These are phyloP conservation scores for Hyles vespertilio DNA, from an alignment of 1,140 invertebrate species.

Conservation along the genomic window DNA sequence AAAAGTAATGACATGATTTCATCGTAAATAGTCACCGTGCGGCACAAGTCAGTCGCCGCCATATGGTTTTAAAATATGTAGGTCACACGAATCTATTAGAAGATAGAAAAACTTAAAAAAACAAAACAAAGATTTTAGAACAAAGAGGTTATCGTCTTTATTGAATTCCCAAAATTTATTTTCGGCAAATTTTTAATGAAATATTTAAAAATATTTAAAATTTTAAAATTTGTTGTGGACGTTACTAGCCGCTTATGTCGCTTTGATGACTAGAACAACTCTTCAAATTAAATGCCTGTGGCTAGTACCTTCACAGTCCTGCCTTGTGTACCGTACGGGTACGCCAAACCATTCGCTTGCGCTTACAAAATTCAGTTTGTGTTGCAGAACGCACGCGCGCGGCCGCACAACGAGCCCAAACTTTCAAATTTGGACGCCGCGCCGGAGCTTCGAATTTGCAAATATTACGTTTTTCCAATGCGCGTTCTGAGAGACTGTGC, in stretches of 20 bases:
- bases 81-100: conserved; percentile 17
- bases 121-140: conserved; percentile 1
- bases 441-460: conserved; percentile 8
- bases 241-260: conserved; percentile 5
- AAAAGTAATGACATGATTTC: too few species aligned
- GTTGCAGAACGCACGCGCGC: conserved; percentile 63
- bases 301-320: conserved; percentile 61
- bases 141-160: too few species aligned
- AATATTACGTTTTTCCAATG: conserved; percentile 3
- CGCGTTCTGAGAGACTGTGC: conserved; percentile 11
- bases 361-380: conserved; percentile 70
- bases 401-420: conserved; percentile 61
- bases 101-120: neutral
- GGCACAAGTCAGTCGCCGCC: conserved; percentile 7
- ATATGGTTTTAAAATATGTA: conserved; percentile 9
- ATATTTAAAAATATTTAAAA: neutral
- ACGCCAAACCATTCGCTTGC: conserved; percentile 52
- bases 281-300: conserved; percentile 40
- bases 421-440: conserved; percentile 52
- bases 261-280: conserved; percentile 19
- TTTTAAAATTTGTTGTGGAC: conserved; percentile 6
- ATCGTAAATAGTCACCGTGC: neutral
- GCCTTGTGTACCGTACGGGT: conserved; percentile 29
- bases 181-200: neutral
- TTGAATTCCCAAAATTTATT: too few species aligned